Base-by-base conservation (phyloP, 2,113 vertebrate genomes). In the Neolamprologus sp. region DNA sequence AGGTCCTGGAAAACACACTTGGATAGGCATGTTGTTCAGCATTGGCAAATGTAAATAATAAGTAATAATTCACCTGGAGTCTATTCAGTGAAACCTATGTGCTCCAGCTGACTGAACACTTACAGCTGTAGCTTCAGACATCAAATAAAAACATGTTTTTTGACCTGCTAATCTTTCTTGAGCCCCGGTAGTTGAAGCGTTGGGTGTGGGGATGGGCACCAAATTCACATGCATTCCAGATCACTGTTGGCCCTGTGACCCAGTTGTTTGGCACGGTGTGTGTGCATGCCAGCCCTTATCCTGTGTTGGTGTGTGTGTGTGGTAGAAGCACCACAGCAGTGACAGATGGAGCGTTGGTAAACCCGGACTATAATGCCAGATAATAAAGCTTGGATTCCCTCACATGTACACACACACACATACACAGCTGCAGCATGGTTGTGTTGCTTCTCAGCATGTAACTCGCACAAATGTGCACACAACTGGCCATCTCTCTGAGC, bases 281-380 rank as follows among this genome's bases (percentile, higher is more conserved):
- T 80, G 68, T 82, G 58, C 33, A 63, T 79, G 57, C 53, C 49
- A 63, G 49, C 37, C 51, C 12, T 42, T 57, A 58, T 58, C 19
- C 6, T 85, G 58, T 81, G 71, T 47, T 16, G 45, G 47, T 73
- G 26, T 88, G 88, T 88, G 57, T 84, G 45, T 75, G 82, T 81
- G 78, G 53, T 71, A 75, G 65, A 90, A 53, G 47, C n/a, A 7
- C 82, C 84, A 78, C 86, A 47, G 73, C 85, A 85, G 89, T 47
- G 92, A 91, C 95, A 95, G 95, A 95, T 94, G 94, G 95, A 51
- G 42, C 42, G 85, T 85, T 42, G 78, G 91, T 93, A 90, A 94
- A 95, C 73, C 92, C 84, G 21, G 40, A 51, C 86, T 88, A 42
- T 95, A 93, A 94, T 93, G 88, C 92, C 81, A 82, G 81, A 92